Evolutionary conservation across 2,888 invertebrate species (phyloP).

Genomic region (Tryphoninae sp.): DNA sequence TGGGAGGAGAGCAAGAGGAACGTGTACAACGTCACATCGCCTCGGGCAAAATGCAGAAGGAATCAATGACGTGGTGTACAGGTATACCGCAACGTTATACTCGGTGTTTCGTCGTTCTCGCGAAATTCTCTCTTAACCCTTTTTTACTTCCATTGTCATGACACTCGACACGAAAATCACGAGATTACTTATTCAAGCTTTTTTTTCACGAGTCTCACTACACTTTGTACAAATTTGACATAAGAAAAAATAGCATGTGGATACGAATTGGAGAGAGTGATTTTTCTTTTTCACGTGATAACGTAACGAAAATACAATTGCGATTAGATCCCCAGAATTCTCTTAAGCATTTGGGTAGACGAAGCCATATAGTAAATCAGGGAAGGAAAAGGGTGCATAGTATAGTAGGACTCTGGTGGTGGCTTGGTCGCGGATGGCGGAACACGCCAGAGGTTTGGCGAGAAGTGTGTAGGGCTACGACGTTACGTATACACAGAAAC

Average conservation of each 20-base stretch:
- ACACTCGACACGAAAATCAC: slow-evolving; percentile 31
- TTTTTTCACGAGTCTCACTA: slow-evolving; percentile 7
- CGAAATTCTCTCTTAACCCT: slow-evolving; percentile 12
- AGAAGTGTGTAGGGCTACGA: slow-evolving; percentile 39
- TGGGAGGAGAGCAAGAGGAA: slow-evolving; percentile 20
- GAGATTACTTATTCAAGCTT: slow-evolving; percentile 40
- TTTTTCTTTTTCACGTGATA: not conserved
- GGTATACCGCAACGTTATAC: not conserved
- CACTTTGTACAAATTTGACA: not conserved
- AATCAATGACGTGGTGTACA: slow-evolving; percentile 36
- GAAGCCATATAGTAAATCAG: slow-evolving; percentile 31
- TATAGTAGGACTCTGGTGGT: slow-evolving; percentile 13
- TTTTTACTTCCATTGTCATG: slow-evolving; percentile 24
- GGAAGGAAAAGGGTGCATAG: slow-evolving; percentile 25
- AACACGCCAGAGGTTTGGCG: slow-evolving; percentile 56
- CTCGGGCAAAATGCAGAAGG: slow-evolving; percentile 34
- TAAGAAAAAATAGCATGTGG: not conserved
- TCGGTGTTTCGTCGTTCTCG: slow-evolving; percentile 3
- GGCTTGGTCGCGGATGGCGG: slow-evolving; percentile 57
- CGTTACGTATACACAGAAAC: not conserved
- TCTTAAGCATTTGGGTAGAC: slow-evolving; percentile 13
- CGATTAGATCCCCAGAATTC: not conserved
- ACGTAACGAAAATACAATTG: not conserved
- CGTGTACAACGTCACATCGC: slow-evolving; percentile 57
- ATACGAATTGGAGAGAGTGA: too few species aligned